Evolutionary conservation across 2,113 vertebrate genomes (phyloP), one percentile per base, ranked within the genome.

Genomic region (rat (Rattus norvegicus)): DNA sequence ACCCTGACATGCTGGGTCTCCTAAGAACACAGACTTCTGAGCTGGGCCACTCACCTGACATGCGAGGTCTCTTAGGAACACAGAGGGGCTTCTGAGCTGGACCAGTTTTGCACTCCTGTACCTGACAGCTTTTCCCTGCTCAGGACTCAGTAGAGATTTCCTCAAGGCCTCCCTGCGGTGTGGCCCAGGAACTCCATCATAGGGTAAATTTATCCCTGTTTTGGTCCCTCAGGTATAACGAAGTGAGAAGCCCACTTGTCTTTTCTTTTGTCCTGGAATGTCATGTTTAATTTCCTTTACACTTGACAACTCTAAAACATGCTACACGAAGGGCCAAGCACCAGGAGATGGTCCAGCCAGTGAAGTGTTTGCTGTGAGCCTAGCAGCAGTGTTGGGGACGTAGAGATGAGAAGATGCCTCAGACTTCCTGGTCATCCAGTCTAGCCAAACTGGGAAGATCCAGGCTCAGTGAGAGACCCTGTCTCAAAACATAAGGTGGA

Each of bases 151-250:
- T 28, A 67, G 28, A 91, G 14, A 17, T 47, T 22, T 22, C 73
- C 47, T 52, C 24, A 20, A 72, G 87, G 13, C 2, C 11, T 12
- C 3, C 28, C 20, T 3, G n/a, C 1, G n/a, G 54, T 43, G 26
- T 9, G 52, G 52, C 6, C 61, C 7, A 3, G 11, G n/a, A 22
- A n/a, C 11, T 59, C 26, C 2, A 17, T 39, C 4, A 14, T 1
- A 24, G n/a, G 30, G 67, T 14, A n/a, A n/a, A 26, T 43, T 43
- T 70, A 8, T 36, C 12, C n/a, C 19, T 63, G n/a, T 7, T 7
- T 33, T 83, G 19, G 7, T 93, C 80, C 86, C 61, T 92, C 39
- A 39, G 43, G 28, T 83, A 43, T 39, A 89, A 77, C 1, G 39
- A 43, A 5, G 4, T 17, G 36, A 54, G 52, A 59, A 70, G 2